Conservation (phyloP, 2,888 invertebrate genomes). For the Cetonia aurata region DNA sequence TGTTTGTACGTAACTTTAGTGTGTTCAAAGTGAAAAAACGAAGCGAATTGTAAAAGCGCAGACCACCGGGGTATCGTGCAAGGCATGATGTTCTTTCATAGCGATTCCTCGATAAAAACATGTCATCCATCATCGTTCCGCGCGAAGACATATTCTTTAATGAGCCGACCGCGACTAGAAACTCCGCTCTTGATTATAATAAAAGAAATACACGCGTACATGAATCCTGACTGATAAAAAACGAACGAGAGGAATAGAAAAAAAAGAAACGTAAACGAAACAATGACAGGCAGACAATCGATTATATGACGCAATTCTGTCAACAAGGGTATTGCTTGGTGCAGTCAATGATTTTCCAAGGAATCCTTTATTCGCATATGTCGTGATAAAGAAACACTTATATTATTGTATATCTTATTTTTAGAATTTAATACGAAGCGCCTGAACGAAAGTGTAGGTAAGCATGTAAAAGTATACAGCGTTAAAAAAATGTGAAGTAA, state of each 20-base stretch:
- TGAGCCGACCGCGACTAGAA: constrained; percentile 63
- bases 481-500: no score
- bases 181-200: constrained; percentile 44
- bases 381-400: no score
- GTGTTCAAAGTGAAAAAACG: constrained; percentile 19
- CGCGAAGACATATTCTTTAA: constrained; percentile 64
- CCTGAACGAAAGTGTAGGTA: no score
- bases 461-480: no score
- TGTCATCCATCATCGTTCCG: constrained; percentile 66
- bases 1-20: background rate
- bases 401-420: no score
- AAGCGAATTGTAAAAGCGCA: constrained; percentile 46
- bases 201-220: constrained; percentile 43
- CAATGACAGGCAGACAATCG: constrained; percentile 36
- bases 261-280: constrained; percentile 23
- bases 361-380: background rate
- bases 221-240: constrained; percentile 22
- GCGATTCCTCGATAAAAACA: constrained; percentile 64
- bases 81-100: constrained; percentile 59
- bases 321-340: constrained; percentile 9
- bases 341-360: constrained; percentile 3
- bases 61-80: constrained; percentile 60
- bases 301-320: constrained; percentile 38
- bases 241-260: background rate
- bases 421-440: no score